phyloP scores from a whole-genome alignment of 2,113 vertebrate species.

The Cephalophus harveyi region DNA sequence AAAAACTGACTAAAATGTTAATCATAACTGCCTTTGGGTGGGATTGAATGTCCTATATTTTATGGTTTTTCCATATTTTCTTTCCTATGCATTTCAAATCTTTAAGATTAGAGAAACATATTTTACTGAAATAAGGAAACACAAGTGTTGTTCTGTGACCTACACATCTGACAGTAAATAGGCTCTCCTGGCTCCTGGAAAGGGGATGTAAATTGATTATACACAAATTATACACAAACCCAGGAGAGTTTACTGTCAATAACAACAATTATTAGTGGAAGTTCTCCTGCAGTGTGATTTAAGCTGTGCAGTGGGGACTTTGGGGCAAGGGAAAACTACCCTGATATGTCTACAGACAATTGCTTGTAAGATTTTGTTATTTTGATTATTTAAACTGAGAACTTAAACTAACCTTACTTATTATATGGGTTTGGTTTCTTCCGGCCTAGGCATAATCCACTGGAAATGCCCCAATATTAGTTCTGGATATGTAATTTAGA shows the following conservation, averaged over 20 bases:
- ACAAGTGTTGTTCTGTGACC: neutral
- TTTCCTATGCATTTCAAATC: neutral
- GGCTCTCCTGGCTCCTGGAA: neutral
- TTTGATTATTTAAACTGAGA: constrained; percentile 12
- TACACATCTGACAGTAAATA: neutral
- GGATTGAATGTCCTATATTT: neutral
- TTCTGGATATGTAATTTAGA: constrained; percentile 20
- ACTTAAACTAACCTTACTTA: neutral
- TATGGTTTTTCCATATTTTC: neutral
- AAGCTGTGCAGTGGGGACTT: constrained; percentile 11
- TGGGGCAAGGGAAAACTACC: neutral
- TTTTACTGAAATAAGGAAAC: constrained; percentile 25
- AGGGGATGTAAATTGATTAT: neutral
- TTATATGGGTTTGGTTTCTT: neutral
- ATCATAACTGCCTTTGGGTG: neutral
- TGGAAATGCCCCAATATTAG: neutral
- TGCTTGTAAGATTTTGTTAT: neutral
- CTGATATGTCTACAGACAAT: neutral
- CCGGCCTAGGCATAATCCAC: neutral
- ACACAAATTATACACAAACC: too few relatives aligned
- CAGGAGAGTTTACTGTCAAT: constrained; percentile 22
- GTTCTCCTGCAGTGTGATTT: constrained; percentile 38
- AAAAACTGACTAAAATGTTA: constrained; percentile 30
- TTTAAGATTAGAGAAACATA: constrained; percentile 3
- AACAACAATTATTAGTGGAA: constrained; percentile 22